Percentiles rank a stretch among this genome's conserved stretches.
These are phyloP conservation scores for Heliconius congener DNA, from an alignment of 1,140 invertebrate species.

Conservation along the genomic window DNA sequence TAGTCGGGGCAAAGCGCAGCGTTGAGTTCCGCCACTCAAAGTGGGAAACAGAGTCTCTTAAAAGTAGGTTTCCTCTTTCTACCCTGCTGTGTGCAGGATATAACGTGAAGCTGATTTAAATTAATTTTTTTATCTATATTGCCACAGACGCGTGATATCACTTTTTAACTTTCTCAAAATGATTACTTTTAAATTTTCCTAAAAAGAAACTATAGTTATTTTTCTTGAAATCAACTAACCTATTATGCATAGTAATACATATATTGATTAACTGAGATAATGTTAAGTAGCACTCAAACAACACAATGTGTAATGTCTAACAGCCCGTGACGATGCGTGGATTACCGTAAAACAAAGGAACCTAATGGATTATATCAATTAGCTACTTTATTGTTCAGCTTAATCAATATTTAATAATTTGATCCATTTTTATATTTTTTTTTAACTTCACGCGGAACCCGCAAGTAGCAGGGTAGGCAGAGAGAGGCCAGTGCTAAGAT, in stretches of 20 bases:
- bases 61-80: no score
- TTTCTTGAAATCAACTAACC: not conserved
- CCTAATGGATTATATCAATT: not conserved
- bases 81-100: no score
- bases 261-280: not conserved
- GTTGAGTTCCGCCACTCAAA: no score
- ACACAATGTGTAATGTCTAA: not conserved
- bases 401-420: not conserved
- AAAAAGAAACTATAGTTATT: not conserved
- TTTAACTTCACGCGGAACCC: no score
- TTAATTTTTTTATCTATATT: not conserved
- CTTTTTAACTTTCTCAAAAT: not conserved
- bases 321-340: slow-evolving; percentile 1
- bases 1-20: no score
- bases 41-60: no score
- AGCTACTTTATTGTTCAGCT: not conserved
- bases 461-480: no score
- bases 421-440: not conserved
- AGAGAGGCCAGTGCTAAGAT: no score
- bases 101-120: no score
- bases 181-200: no score
- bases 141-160: not conserved
- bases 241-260: not conserved
- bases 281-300: not conserved
- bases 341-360: not conserved